Percentiles rank a stretch among this genome's conserved stretches.
Conservation (phyloP, 35 echinoderm and acorn worm species). For the Strongylocentrotus purpuratus region DNA sequence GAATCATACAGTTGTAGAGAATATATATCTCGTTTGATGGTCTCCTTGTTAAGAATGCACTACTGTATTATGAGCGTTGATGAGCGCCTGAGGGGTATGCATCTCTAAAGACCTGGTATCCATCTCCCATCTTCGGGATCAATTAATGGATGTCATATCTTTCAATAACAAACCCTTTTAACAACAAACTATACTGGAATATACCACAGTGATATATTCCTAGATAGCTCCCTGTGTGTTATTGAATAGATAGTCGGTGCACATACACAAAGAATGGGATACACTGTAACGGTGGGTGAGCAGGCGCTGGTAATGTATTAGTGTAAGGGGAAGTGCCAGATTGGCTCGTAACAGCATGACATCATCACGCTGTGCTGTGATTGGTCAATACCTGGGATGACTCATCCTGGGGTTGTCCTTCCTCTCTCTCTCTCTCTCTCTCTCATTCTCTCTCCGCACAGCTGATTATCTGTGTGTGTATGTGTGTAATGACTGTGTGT, state of each 20-base stretch:
- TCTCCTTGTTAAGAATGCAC: not conserved
- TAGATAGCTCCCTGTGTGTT: not conserved
- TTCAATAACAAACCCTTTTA: conserved; percentile 8
- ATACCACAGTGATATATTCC: conserved; percentile 23
- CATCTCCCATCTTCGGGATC: not conserved
- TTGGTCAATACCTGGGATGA: conserved; percentile 43
- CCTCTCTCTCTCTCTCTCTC: not conserved
- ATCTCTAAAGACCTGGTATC: not conserved
- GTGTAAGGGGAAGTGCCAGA: conserved; percentile 42
- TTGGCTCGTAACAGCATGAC: conserved; percentile 21
- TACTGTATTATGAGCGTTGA: not conserved
- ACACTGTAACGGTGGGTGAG: not conserved
- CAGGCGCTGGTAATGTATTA: conserved; percentile 15
- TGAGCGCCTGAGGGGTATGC: not conserved
- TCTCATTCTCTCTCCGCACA: not conserved
- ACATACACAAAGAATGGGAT: not conserved
- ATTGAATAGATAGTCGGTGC: not conserved
- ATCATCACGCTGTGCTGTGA: conserved; percentile 41
- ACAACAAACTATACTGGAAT: not conserved
- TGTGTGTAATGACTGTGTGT: conserved; percentile 47
- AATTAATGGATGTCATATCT: conserved; percentile 29
- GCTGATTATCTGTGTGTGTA: conserved; percentile 40
- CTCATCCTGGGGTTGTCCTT: conserved; percentile 39
- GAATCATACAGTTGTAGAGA: not conserved
- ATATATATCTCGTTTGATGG: not conserved